These are phyloP conservation scores for Dyspetes luteomarginatus DNA, from an alignment of 2,888 invertebrate genomes.

Conservation along the genomic window DNA sequence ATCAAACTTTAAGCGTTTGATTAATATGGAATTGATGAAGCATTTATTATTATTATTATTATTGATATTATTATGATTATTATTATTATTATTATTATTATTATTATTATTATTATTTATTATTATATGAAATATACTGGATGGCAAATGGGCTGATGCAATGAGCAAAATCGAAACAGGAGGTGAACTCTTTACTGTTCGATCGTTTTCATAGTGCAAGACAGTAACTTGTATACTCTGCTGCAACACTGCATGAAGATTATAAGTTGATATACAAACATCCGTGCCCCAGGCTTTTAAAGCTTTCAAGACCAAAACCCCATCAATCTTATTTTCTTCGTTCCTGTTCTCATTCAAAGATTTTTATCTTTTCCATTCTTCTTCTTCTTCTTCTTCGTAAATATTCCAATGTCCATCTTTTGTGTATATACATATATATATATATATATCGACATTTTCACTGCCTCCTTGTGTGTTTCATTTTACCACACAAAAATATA, in stretches of 20 bases:
- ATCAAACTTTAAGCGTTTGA: too few relatives aligned
- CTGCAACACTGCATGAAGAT: conserved; percentile 4
- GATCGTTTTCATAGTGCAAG: too few relatives aligned
- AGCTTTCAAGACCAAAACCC: conserved; percentile 54
- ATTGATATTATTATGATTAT: background rate
- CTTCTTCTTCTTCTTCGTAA: conserved; percentile 21
- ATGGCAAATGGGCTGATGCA: too few relatives aligned
- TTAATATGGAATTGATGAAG: too few relatives aligned
- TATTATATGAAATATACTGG: too few relatives aligned
- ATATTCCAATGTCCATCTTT: background rate
- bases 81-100: too few relatives aligned
- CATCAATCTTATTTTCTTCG: conserved; percentile 41
- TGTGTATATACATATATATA: conserved; percentile 1
- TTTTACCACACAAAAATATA: background rate
- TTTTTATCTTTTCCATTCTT: conserved; percentile 48
- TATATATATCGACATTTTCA: background rate
- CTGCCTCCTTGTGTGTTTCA: conserved; percentile 8
- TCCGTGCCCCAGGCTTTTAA: conserved; percentile 37
- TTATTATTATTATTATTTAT: too few relatives aligned
- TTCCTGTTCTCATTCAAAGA: conserved; percentile 39
- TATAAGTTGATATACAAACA: conserved; percentile 27
- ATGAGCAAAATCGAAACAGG: too few relatives aligned
- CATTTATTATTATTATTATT: too few relatives aligned
- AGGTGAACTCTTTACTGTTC: too few relatives aligned
- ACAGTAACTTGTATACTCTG: too few relatives aligned